A percentile compares a stretch with the other conserved stretches of the same genome.
These are phyloP conservation scores for Romanogobio albipinnatus DNA, from an alignment of 2,113 vertebrate species.

Conservation along the genomic window DNA sequence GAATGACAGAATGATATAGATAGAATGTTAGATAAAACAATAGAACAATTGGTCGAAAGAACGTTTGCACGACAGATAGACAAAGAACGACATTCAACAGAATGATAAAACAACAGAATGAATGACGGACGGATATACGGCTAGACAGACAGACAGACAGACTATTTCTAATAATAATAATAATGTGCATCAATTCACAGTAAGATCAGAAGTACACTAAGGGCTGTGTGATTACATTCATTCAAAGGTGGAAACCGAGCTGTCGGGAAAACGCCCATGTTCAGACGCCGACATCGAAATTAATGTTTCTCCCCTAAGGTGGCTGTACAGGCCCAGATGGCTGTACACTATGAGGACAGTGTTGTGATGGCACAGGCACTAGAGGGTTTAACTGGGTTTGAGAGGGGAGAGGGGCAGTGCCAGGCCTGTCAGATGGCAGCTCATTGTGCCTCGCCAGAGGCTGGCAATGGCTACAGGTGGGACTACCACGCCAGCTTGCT, in stretches of 20 bases:
- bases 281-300: conserved; percentile 49
- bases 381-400: conserved; percentile 45
- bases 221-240: background rate
- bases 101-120: background rate
- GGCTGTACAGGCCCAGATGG: conserved; percentile 50
- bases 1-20: no score
- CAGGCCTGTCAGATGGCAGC: conserved; percentile 63
- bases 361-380: conserved; percentile 51
- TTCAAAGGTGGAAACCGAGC: conserved; percentile 23
- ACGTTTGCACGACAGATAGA: background rate
- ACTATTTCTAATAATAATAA: background rate
- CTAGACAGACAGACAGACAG: background rate
- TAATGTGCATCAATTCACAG: background rate
- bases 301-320: conserved; percentile 51
- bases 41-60: background rate
- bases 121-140: background rate
- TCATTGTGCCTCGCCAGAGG: conserved; percentile 55
- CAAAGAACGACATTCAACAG: background rate
- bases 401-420: conserved; percentile 49
- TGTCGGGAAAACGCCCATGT: conserved; percentile 34
- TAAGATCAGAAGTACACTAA: background rate
- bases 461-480: conserved; percentile 63
- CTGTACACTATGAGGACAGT: conserved; percentile 44
- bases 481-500: conserved; percentile 56
- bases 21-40: background rate